Evolutionary conservation across 30 jellyfish, hydroid and myxozoan species (phyloP), one percentile per base, ranked within the genome.

Genomic region (Aurelia aurita complex sp. Pacific): DNA sequence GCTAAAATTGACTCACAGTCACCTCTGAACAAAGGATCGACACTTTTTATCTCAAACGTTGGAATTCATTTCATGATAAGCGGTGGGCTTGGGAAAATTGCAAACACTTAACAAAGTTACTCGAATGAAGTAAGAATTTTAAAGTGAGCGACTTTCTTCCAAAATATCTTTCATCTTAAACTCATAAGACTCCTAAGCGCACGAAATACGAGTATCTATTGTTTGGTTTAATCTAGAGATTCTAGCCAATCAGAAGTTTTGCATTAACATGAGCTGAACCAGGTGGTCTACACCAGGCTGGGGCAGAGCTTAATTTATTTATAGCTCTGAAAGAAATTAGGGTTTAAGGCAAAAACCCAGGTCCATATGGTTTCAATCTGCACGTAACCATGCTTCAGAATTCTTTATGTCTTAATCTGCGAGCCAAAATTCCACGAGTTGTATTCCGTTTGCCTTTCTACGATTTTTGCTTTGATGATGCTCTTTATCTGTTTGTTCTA

Each of bases 211-310:
- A 34, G 66, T 71, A 32, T 12, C 64, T 32, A 36, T 34, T 36
- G 18, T 64, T 36, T 38, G 16, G 66, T 46, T 46, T 46, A 46
- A 46, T 46, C 57, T 13, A 6, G 46, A 52, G 18, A 70, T 33
- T 38, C 75, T 15, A 66, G 67, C 93, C 93, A 84, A 73, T 84
- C 76, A 74, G 72, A 50, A 46, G 33, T 14, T 40, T 23, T 32
- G 50, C 51, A 33, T 46, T 78, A 46, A 66, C 67, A 36, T 43
- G 69, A 67, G 33, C 35, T 57, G 0, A 16, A 52, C 93, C 93
- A 84, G 93, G 86, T 84, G 93, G 72, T 73, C 19, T 61, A 74
- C 93, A 84, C 87, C 73, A 84, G 93, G 93, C 93, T 73, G 84
- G 72, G 76, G 73, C 77, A 84, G 93, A 65, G 93, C 67, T 73